Percentiles rank a stretch among this genome's conserved stretches.
Conservation (phyloP, 2,888 invertebrate species). For the Macropis europaea region DNA sequence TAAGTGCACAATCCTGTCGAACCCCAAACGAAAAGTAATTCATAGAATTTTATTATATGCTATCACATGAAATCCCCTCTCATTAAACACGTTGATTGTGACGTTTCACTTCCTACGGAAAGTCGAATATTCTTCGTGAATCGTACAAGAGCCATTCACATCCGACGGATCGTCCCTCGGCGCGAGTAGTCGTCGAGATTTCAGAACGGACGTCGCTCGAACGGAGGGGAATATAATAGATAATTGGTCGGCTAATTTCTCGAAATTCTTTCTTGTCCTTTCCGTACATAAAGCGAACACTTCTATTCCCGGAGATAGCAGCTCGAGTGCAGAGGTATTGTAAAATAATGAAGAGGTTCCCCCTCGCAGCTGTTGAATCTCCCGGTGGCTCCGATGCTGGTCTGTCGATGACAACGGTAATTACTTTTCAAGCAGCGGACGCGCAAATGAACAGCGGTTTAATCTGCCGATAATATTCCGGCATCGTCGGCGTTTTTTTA, state of each 20-base stretch:
- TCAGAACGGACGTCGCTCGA: neutral
- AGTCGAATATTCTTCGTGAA: too few species aligned
- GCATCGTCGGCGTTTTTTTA: conserved; percentile 51
- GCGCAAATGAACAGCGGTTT: conserved; percentile 73
- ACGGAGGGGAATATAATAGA: conserved; percentile 4
- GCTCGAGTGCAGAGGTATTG: conserved; percentile 51
- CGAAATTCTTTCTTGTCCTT: conserved; percentile 15
- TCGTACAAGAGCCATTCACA: too few species aligned
- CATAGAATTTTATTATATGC: too few species aligned
- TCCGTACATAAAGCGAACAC: conserved; percentile 26
- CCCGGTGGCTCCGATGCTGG: conserved; percentile 61
- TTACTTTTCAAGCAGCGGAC: conserved; percentile 75
- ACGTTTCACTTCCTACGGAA: too few species aligned
- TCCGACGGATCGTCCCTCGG: too few species aligned
- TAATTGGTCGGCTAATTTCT: conserved; percentile 37
- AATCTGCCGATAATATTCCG: conserved; percentile 64
- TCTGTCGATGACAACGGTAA: conserved; percentile 76
- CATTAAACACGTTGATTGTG: too few species aligned
- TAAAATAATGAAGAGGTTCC: conserved; percentile 70
- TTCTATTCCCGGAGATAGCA: conserved; percentile 51
- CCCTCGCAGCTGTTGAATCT: conserved; percentile 60
- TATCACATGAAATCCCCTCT: too few species aligned
- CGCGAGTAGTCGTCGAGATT: neutral
- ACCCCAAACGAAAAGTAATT: too few species aligned
- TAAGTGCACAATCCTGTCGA: too few species aligned